Percentiles rank a stretch among this genome's conserved stretches.
phyloP scores from a whole-genome alignment of 2,888 invertebrate species.

The Harpagoxenus sublaevis region DNA sequence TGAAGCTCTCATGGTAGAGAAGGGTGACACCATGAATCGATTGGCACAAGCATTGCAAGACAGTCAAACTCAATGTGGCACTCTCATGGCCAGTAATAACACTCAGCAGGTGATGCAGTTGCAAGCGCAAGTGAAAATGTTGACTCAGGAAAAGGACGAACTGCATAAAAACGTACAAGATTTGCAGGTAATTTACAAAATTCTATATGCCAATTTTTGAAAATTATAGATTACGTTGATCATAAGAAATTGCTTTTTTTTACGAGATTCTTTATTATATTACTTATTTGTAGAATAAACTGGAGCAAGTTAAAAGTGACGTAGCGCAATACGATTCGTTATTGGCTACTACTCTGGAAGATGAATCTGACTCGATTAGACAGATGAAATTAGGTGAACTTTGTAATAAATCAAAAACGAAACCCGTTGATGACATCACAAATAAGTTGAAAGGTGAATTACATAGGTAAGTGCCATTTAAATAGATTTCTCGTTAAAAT shows the following conservation, averaged over 20 bases:
- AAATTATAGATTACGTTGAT: constrained; percentile 8
- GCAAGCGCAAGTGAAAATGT: constrained; percentile 87
- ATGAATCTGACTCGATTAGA: constrained; percentile 81
- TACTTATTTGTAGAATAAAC: constrained; percentile 77
- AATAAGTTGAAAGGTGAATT: constrained; percentile 86
- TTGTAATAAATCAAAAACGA: constrained; percentile 80
- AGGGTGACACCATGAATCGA: constrained; percentile 89
- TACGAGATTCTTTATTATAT: not conserved
- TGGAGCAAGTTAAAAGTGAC: constrained; percentile 80
- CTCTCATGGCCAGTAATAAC: constrained; percentile 86
- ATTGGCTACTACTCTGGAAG: constrained; percentile 81
- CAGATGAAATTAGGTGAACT: constrained; percentile 81
- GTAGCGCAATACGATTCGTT: constrained; percentile 80
- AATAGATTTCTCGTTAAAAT: constrained; percentile 20
- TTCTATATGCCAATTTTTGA: constrained; percentile 14
- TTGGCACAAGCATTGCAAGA: constrained; percentile 88
- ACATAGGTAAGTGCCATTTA: constrained; percentile 74
- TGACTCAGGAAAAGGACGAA: constrained; percentile 88
- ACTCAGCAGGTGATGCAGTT: constrained; percentile 87
- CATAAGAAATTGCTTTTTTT: not conserved
- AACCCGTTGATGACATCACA: constrained; percentile 85
- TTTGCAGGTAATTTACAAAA: constrained; percentile 74
- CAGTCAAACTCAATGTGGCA: constrained; percentile 87
- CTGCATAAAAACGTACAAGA: constrained; percentile 81
- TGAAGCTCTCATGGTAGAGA: constrained; percentile 89